These are phyloP conservation scores for Neolamprologus multifasciatus DNA, from an alignment of 2,797 vertebrate species.

Conservation along the genomic window DNA sequence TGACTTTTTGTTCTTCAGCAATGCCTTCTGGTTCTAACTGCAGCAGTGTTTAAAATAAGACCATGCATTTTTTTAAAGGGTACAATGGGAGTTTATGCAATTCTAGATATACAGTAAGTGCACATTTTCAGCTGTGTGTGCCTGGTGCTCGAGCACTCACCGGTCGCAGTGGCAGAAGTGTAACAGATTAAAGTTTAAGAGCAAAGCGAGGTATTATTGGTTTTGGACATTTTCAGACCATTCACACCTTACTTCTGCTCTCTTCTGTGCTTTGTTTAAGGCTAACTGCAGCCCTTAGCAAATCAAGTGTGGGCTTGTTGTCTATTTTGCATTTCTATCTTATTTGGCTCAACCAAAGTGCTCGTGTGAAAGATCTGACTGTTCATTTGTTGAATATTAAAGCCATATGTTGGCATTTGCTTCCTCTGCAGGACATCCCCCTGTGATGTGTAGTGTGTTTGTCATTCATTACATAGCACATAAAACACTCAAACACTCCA, in stretches of 20 bases:
- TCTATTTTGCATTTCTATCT: slow-evolving; percentile 51
- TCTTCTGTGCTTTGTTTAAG: neutral
- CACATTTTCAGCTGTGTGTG: neutral
- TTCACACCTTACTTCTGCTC: neutral
- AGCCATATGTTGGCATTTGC: slow-evolving; percentile 68
- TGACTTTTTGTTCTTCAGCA: neutral
- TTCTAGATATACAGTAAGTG: neutral
- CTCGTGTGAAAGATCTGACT: slow-evolving; percentile 40
- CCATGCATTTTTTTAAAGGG: neutral
- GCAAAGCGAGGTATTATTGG: neutral
- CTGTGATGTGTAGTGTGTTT: slow-evolving; percentile 47
- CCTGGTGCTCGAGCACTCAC: neutral
- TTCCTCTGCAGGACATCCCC: slow-evolving; percentile 55
- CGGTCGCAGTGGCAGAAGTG: neutral
- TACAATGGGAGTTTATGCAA: neutral
- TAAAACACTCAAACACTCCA: slow-evolving; percentile 47
- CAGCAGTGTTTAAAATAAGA: neutral
- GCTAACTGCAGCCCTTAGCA: neutral
- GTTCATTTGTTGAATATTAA: slow-evolving; percentile 65
- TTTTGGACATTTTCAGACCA: neutral
- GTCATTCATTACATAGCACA: slow-evolving; percentile 54
- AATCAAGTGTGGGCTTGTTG: neutral
- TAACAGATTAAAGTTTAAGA: neutral
- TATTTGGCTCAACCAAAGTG: neutral
- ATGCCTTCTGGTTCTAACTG: neutral